Base-by-base conservation (phyloP, 92 coral and sea anemone species). In the Zoanthus gigantus region DNA sequence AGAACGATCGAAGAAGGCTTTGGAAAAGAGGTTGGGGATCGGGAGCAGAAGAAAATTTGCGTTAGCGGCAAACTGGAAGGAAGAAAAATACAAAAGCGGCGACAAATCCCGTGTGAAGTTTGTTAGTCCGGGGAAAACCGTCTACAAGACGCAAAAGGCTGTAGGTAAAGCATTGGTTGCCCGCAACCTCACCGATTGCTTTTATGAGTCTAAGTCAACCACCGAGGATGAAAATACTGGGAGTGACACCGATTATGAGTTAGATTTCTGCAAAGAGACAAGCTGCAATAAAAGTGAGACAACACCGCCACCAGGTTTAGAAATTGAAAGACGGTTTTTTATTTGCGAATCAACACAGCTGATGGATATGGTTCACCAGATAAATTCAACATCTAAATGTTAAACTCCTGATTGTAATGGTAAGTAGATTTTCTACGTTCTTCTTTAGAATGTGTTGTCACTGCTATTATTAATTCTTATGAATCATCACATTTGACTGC, bases 51-150 rank as follows among this genome's bases (percentile, higher is more conserved):
- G 11, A 48, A 83, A 83, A 17, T 67, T 83, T 18, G 61, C 75
- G 30, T 23, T 83, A 37, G 76, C 13, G 12, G 56, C 65, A 68
- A 83, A 83, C 82, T 69, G 87, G 78, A 67, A 46, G 87, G 57
- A 66, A 75, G 76, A 83, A 83, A 53, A 48, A 72, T 83, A 83
- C 63, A 28, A 83, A 47, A 83, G 76, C 34, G 61, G 76, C 37
- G 63, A 83, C 42, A 58, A 42, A 77, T 30, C 83, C 83, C 79
- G 79, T 42, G 75, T 83, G 76, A 68, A 60, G 56, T 83, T 83
- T 83, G 76, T 83, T 66, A 46, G 88, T 54, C 81, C 81, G 56
- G 81, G 88, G 0, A 84, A 84, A 84, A 48, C 81, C 28, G n/a
- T 47, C 28, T 84, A 84, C 88, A 84, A 68, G 16, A 71, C 47